phyloP scores from a whole-genome alignment of 2,113 vertebrate genomes.

The Trochalopteron elliotii region DNA sequence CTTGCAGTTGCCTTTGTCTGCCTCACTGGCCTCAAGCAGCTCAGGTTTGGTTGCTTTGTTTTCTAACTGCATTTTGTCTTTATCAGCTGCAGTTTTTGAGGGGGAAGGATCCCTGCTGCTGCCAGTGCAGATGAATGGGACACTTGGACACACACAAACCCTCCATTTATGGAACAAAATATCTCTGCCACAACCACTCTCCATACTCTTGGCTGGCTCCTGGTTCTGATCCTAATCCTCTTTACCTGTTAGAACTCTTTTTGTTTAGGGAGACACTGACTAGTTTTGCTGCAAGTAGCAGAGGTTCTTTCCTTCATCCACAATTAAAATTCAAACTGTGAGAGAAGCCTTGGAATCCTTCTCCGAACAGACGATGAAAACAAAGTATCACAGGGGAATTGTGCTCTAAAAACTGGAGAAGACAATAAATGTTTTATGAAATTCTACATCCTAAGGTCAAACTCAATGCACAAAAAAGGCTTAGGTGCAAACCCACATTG shows the following conservation, averaged over 20 bases:
- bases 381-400: conserved; percentile 8
- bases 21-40: not conserved
- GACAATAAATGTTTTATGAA: conserved; percentile 41
- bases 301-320: not conserved
- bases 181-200: not conserved
- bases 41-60: not conserved
- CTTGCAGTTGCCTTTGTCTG: not conserved
- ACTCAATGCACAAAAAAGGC: not conserved
- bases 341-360: not conserved
- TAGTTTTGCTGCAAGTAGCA: conserved; percentile 2
- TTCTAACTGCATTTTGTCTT: not conserved
- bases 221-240: not conserved
- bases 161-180: not conserved
- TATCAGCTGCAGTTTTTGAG: not conserved
- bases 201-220: not conserved
- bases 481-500: not conserved
- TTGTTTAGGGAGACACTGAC: not conserved
- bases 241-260: not conserved
- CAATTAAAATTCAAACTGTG: not conserved
- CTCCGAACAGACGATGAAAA: not conserved
- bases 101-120: not conserved
- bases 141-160: not conserved
- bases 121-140: not conserved
- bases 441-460: conserved; percentile 25
- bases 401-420: conserved; percentile 26